Conservation (phyloP, 92 coral and sea anemone species). For the Nematostella vectensis region DNA sequence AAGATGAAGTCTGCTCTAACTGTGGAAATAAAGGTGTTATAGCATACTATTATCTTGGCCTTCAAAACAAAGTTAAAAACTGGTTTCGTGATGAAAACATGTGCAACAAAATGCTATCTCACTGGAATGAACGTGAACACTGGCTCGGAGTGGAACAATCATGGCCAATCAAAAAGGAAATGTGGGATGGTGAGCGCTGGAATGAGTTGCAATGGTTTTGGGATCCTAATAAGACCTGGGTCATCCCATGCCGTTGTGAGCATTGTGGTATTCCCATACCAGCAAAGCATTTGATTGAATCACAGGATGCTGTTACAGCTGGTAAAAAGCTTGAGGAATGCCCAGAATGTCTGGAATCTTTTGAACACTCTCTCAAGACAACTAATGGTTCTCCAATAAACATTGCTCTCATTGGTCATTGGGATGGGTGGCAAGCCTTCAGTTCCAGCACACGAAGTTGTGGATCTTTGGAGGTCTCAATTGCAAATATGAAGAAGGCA, state of each 20-base stretch:
- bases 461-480: slow-evolving; percentile 46
- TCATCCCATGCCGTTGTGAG: slow-evolving; percentile 38
- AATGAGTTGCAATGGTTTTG: slow-evolving; percentile 31
- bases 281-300: slow-evolving; percentile 16
- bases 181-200: slow-evolving; percentile 39
- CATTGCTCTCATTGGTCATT: slow-evolving; percentile 29
- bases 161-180: slow-evolving; percentile 14
- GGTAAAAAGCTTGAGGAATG: slow-evolving; percentile 29
- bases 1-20: slow-evolving; percentile 29
- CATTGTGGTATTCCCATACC: slow-evolving; percentile 38
- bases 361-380: slow-evolving; percentile 5
- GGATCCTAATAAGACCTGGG: slow-evolving; percentile 22
- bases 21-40: slow-evolving; percentile 28
- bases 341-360: slow-evolving; percentile 22
- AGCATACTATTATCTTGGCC: slow-evolving; percentile 26
- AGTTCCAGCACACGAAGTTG: slow-evolving; percentile 28
- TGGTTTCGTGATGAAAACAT: slow-evolving; percentile 14
- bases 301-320: slow-evolving; percentile 7
- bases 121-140: slow-evolving; percentile 41
- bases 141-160: slow-evolving; percentile 38
- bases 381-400: slow-evolving; percentile 31
- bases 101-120: slow-evolving; percentile 36
- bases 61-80: slow-evolving; percentile 28
- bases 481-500: slow-evolving; percentile 41
- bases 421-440: slow-evolving; percentile 52